These are phyloP conservation scores for Dorcus hopei DNA, from an alignment of 2,888 invertebrate species.

Conservation along the genomic window DNA sequence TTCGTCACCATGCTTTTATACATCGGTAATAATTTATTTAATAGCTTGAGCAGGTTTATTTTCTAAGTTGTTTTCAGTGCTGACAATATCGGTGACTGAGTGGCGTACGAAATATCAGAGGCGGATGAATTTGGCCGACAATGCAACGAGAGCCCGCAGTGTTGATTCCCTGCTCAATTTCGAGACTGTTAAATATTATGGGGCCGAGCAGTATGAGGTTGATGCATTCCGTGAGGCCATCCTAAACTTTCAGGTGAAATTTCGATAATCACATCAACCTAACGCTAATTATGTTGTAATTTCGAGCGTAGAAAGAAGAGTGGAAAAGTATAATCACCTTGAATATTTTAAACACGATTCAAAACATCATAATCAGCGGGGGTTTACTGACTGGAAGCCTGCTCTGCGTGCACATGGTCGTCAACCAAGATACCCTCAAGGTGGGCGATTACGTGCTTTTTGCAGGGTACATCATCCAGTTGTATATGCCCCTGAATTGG, in stretches of 20 bases:
- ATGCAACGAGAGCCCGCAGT: conserved; percentile 84
- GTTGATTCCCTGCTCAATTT: conserved; percentile 97
- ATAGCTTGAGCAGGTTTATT: neutral
- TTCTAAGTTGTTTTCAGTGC: conserved; percentile 52
- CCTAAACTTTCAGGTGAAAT: conserved; percentile 70
- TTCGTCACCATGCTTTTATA: conserved; percentile 91
- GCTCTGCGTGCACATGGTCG: conserved; percentile 85
- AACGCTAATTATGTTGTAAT: neutral
- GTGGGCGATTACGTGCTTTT: conserved; percentile 97
- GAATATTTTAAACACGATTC: conserved; percentile 85
- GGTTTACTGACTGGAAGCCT: conserved; percentile 86
- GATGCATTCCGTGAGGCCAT: conserved; percentile 82
- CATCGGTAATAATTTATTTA: conserved; percentile 62
- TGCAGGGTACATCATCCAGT: conserved; percentile 88
- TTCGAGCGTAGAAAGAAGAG: conserved; percentile 72
- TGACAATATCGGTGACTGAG: conserved; percentile 89
- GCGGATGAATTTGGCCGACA: conserved; percentile 92
- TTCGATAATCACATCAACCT: neutral
- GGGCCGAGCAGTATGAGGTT: conserved; percentile 90
- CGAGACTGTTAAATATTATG: conserved; percentile 98
- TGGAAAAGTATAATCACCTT: conserved; percentile 83
- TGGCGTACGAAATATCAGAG: conserved; percentile 96
- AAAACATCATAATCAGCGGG: conserved; percentile 84
- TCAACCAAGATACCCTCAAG: conserved; percentile 62
- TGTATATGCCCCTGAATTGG: conserved; percentile 96